Evolutionary conservation across 2,113 vertebrate genomes (phyloP).

Genomic region (Mixornis gularis): DNA sequence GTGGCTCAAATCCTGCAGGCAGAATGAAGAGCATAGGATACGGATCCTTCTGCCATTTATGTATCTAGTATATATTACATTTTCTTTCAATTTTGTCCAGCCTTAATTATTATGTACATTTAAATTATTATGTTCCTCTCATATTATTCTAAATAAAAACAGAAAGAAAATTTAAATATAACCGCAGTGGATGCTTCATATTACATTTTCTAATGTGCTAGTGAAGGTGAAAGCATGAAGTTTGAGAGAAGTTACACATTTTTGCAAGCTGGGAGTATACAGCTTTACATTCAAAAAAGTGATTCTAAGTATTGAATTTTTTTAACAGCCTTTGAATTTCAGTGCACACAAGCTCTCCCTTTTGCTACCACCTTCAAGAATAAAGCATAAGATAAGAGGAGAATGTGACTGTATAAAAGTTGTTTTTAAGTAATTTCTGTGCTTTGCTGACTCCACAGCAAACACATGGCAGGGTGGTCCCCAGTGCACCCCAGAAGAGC

Average conservation of each 20-base stretch:
- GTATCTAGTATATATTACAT: neutral
- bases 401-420: neutral
- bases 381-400: neutral
- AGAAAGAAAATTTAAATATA: neutral
- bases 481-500: rapidly evolving
- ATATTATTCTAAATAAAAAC: neutral
- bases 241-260: neutral
- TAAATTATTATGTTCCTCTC: neutral
- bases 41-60: neutral
- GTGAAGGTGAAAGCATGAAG: neutral
- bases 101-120: neutral
- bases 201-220: neutral
- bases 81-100: neutral
- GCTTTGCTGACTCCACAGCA: neutral
- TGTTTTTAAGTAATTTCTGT: neutral
- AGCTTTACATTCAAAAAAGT: neutral
- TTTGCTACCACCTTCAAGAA: neutral
- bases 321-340: neutral
- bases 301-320: neutral
- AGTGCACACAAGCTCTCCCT: neutral
- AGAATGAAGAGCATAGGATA: neutral
- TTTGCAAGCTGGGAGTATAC: neutral
- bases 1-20: constrained; percentile 12
- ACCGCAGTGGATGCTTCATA: neutral
- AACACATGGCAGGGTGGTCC: neutral